Percentiles rank a stretch among this genome's conserved stretches.
phyloP scores from a whole-genome alignment of 2,797 vertebrate genomes.

The Diglossa cyanea region DNA sequence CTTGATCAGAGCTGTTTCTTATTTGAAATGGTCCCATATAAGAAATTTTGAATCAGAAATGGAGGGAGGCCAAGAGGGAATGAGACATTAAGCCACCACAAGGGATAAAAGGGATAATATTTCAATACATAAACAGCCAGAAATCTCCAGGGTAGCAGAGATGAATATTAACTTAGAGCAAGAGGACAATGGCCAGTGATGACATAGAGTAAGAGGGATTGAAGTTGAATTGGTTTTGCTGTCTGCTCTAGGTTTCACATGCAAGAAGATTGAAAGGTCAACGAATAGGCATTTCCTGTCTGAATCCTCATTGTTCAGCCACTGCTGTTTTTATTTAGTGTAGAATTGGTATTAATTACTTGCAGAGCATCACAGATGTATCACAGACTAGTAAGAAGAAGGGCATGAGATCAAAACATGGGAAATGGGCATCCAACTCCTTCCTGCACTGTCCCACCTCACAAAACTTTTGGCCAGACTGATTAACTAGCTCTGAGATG shows the following conservation, averaged over 20 bases:
- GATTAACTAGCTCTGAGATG: not conserved
- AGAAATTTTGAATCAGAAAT: slow-evolving; percentile 41
- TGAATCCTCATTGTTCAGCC: not conserved
- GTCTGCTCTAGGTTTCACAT: not conserved
- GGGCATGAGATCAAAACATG: not conserved
- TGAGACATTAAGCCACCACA: not conserved
- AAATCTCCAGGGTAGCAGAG: not conserved
- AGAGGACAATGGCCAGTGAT: not conserved
- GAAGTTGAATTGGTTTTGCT: not conserved
- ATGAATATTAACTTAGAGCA: not conserved
- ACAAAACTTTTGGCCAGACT: not conserved
- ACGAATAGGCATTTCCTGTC: slow-evolving; percentile 18
- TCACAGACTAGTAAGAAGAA: not conserved
- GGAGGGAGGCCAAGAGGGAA: not conserved
- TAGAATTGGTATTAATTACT: not conserved
- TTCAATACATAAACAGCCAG: not conserved
- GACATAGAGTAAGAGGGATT: not conserved
- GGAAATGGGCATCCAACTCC: not conserved
- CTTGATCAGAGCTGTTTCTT: not conserved
- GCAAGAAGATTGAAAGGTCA: not conserved
- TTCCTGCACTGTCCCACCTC: not conserved
- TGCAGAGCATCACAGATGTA: not conserved
- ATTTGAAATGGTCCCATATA: not conserved
- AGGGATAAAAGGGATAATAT: slow-evolving; percentile 22
- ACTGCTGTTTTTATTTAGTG: not conserved